Evolutionary conservation across 2,888 invertebrate genomes (phyloP), one percentile per base, ranked within the genome.

Genomic region (Aspidapion aeneum): DNA sequence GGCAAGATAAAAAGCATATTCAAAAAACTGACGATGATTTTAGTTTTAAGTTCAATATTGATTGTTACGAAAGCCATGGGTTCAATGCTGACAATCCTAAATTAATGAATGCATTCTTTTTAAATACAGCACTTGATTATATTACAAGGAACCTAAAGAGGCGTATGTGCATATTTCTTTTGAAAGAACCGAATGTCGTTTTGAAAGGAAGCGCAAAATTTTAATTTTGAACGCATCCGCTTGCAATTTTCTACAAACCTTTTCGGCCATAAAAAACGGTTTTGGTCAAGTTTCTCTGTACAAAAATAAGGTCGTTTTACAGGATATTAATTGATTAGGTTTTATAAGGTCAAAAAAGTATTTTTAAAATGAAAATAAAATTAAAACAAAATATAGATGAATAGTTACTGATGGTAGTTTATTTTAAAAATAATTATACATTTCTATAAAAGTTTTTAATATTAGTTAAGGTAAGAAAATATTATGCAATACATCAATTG

Each of bases 211-310:
- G 58, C 18, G 58, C 56, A 0, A 18, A 58, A 9, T 7, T 64
- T 17, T 20, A 1, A 57, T 67, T 52, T 57, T 67, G 1, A 65
- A 67, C 48, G 61, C 59, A 16, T 54, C 65, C 7, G 61, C 60
- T 21, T 21, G 22, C 61, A 12, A 59, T 22, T 17, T n/a, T 61
- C 19, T 65, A 65, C 35, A 57, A 59, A 55, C 65, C 67, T 1
- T 67, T 67, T 59, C 12, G 49, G 7, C 21, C 21, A 2, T n/a
- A 20, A 56, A 21, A 9, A 18, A 18, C 17, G 12, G 21, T 3
- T 69, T 59, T 63, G 69, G 69, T 1, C 17, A 55, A 55, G 57
- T 68, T 1, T 18, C 57, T 1, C 19, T 56, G 2, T 57, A 57
- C 50, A 21, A 55, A n/a, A 18, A 61, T 3, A 18, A 35, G 0